Base-by-base conservation (phyloP, 92 coral and sea anemone genomes). In the Siderastrea siderea region DNA sequence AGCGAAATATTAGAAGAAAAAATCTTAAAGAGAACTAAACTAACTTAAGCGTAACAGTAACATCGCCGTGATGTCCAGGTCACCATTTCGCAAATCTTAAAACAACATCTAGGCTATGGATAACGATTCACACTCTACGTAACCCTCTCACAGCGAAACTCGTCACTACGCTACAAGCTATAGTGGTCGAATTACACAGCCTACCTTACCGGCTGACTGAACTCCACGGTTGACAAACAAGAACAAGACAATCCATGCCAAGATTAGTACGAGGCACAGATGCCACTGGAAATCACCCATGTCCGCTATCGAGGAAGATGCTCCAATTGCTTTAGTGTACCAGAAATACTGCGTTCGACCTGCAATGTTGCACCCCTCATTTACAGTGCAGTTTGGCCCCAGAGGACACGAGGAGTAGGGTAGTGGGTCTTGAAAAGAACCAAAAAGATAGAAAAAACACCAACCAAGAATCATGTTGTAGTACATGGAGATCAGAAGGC, bases 381-480 rank as follows among this genome's bases (percentile, higher is more conserved):
- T 61, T 52, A 13, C 55, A 15, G 88, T 93, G 70, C 61, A 66
- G 46, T 81, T 88, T 8, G 26, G 65, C 6, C 87, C 78, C 54
- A 55, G 74, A 9, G 99, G 99, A 55, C 99, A 96, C 17, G 58
- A 69, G 15, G 90, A 69, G 88, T 95, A 96, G 4, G 99, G 99
- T 13, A 96, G 70, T 3, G 98, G 96, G 77, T 91, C 88, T 80
- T 96, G 99, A 90, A 95, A 96, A 43, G 99, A 96, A 47, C 95
- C 96, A 80, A 96, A 96, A 58, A 96, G 89, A 48, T 96, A 96
- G 67, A 89, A 96, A 78, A 96, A 96, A 66, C 96, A 95, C 99
- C 99, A 96, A 9, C 95, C 98, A 4, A 96, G 88, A 73, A 96
- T 93, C 96, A 95, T 92, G 84, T 93, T 96, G 84, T 96, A 96